These are phyloP conservation scores for Echinops telfairi DNA, from an alignment of 2,113 vertebrate genomes.

Conservation along the genomic window DNA sequence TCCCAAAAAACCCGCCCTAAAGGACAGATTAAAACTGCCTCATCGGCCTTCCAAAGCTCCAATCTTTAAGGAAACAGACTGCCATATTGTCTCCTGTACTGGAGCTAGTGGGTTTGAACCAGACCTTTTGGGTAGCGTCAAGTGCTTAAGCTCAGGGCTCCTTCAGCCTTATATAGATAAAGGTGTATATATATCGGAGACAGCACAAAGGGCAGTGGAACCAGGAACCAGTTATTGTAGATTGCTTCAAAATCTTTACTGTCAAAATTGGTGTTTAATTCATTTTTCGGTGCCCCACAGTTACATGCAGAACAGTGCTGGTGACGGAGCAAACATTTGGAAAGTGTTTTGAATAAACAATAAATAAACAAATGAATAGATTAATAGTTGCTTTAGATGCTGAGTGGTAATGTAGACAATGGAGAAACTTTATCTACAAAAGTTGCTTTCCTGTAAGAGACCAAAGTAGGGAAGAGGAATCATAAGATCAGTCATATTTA, in stretches of 20 bases:
- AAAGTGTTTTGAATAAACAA: background rate
- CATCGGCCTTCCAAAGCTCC: background rate
- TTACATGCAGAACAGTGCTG: background rate
- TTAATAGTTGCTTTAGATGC: conserved; percentile 21
- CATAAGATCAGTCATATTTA: no score
- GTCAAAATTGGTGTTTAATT: conserved; percentile 12
- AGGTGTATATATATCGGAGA: background rate
- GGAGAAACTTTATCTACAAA: background rate
- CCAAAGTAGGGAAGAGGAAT: no score
- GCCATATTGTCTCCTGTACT: background rate
- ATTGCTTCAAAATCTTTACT: conserved; percentile 40
- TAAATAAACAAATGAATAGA: background rate
- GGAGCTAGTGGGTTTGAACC: background rate
- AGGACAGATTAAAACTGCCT: background rate
- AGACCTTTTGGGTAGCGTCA: background rate
- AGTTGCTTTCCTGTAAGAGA: background rate
- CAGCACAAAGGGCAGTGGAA: background rate
- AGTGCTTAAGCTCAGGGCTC: background rate
- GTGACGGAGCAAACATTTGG: background rate
- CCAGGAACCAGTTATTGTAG: background rate
- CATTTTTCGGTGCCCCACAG: background rate
- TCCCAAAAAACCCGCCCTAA: no score
- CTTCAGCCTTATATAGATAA: background rate
- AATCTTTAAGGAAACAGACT: background rate
- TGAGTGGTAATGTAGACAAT: background rate